phyloP scores from a whole-genome alignment of 2,888 invertebrate genomes.

The Unio pictorum region DNA sequence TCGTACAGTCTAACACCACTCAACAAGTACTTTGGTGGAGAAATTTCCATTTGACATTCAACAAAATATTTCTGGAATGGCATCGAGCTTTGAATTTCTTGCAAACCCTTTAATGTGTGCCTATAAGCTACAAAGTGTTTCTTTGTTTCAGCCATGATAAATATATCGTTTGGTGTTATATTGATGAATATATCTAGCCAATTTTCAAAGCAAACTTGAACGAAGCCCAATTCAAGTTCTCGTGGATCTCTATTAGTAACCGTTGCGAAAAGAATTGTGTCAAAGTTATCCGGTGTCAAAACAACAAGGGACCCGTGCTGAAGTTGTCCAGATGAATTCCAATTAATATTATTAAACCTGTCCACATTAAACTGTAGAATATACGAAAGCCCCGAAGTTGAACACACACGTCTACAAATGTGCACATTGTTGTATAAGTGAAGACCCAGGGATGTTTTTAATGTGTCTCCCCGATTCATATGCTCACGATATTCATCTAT shows the following conservation, averaged over 20 bases:
- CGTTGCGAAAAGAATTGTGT: slow-evolving; percentile 80
- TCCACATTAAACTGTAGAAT: slow-evolving; percentile 46
- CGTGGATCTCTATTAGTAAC: slow-evolving; percentile 65
- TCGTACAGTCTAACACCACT: too few species aligned
- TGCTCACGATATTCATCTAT: slow-evolving; percentile 74
- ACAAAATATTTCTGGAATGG: too few species aligned
- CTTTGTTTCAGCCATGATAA: slow-evolving; percentile 81
- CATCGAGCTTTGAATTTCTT: too few species aligned
- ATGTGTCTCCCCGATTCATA: slow-evolving; percentile 4
- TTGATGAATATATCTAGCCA: slow-evolving; percentile 19
- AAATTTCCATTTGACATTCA: too few species aligned
- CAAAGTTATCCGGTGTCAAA: slow-evolving; percentile 81
- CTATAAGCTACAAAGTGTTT: too few species aligned
- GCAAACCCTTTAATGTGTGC: too few species aligned
- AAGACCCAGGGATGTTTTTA: slow-evolving; percentile 41
- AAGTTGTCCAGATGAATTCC: slow-evolving; percentile 64
- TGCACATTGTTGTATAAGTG: slow-evolving; percentile 59
- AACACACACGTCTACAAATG: slow-evolving; percentile 49
- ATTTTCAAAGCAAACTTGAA: slow-evolving; percentile 13
- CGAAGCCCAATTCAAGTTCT: slow-evolving; percentile 19
- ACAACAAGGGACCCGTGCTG: slow-evolving; percentile 80
- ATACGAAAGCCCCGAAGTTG: slow-evolving; percentile 49
- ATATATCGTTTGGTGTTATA: slow-evolving; percentile 28
- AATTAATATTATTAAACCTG: slow-evolving; percentile 47
- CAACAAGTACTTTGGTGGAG: too few species aligned